Base-by-base conservation (phyloP, 1,140 invertebrate genomes). In the Zaprionus gabonicus region DNA sequence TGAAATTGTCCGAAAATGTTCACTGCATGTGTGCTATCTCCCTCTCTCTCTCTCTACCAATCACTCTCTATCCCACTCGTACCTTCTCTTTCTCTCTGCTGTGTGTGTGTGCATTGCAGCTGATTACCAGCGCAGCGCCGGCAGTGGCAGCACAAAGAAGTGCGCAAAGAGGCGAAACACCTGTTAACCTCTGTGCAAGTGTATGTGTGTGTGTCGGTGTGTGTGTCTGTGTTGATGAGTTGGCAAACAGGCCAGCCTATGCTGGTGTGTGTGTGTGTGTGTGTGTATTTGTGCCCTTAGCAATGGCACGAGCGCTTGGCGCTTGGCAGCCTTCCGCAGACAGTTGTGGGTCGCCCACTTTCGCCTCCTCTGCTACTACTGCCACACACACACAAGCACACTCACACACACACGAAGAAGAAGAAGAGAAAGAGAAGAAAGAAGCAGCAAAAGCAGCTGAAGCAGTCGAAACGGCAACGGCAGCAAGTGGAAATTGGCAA, bases 101-200 rank as follows among this genome's bases (percentile, higher is more conserved):
- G 51, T 56, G 51, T 67, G 28, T 53, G 38, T 38, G 53, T 58
- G 44, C n/a, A 44, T 23, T 49, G 76, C 67, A 80, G 73, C 78
- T 80, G 81, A 73, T 73, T 76, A 75, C 49, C 46, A 38, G 27
- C 34, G 64, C 31, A 34, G 56, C 62, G 63, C 23, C 58, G 67
- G 3, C 31, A 71, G 60, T 65, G 31, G 56, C 62, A 34, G 49
- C 55, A 34, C 20, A 56, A 82, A 81, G 64, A 78, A 66, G 66
- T 84, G 82, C 70, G 78, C 82, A 71, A 80, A 78, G 78, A 85
- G 58, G 27, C 67, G 71, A 87, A 84, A 87, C 84, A 87, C 84
- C 84, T 87, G 84, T 87, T 87, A 84, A 81, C 74, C 84, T 44
- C 38, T 60, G 31, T 60, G 31, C 49, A 3, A 27, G 25, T 64